Evolutionary conservation across 2,888 invertebrate species (phyloP), one percentile per base, ranked within the genome.

Genomic region (Himalopsyche tibetana): DNA sequence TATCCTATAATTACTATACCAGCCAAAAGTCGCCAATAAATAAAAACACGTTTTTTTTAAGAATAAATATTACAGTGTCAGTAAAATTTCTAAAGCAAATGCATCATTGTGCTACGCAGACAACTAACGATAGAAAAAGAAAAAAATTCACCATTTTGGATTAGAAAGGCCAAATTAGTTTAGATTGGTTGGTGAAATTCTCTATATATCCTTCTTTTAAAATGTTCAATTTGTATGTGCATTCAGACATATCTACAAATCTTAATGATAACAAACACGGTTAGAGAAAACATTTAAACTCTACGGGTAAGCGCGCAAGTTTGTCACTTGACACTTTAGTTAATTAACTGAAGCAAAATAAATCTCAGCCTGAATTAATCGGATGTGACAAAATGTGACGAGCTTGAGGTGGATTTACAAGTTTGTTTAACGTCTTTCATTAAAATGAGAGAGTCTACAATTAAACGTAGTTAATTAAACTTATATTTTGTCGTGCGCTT

Each of bases 341-440:
- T 74, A 74, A 74, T 74, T 74, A 74, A 74, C 74, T 74, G 36
- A 4, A 74, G 15, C 74, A 74, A 74, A 74, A 74, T 74, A 74
- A 74, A 74, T 74, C 74, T 74, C 38, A 74, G 74, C 36, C 74
- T n/a, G 74, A 28, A 74, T 74, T 74, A 74, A 74, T 74, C 74
- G 74, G 74, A 74, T 74, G 74, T 74, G 74, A 74, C 74, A 74
- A 74, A 74, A 74, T 36, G 74, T 74, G 74, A 74, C 28, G 74
- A 36, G 36, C 9, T 74, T 74, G 74, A 74, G 74, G 74, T 36
- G 36, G 36, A 74, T 74, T 74, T 74, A 74, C 74, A 74, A 74
- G 74, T 74, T 74, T 74, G 74, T 36, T 74, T 74, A 38, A 36
- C 74, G 74, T 74, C 28, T 74, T 74, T 38, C 74, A 74, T 74